These are phyloP conservation scores for Camelus dromedarius DNA, from an alignment of 2,113 vertebrate genomes.

Conservation along the genomic window DNA sequence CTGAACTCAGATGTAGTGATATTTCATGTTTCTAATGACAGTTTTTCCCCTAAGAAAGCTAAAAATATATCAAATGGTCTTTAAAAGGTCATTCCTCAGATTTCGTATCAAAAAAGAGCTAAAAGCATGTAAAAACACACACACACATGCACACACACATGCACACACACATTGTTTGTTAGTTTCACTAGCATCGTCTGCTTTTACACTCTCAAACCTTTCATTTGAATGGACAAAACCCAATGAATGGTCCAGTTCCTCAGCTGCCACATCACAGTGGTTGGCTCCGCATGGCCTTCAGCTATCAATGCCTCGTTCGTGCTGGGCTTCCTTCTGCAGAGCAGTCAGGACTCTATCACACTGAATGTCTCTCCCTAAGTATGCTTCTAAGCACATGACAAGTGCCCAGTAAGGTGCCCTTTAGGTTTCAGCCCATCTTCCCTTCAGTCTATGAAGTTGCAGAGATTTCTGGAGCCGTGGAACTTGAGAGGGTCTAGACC, in stretches of 20 bases:
- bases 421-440: background rate
- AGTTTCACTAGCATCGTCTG: background rate
- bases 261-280: rapidly evolving
- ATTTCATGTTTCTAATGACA: constrained; percentile 5
- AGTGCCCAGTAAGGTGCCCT: background rate
- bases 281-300: background rate
- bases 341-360: background rate
- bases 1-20: background rate
- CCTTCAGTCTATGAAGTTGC: background rate
- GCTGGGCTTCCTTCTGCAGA: background rate
- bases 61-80: constrained; percentile 34
- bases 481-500: background rate
- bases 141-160: background rate
- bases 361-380: background rate
- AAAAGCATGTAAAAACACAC: background rate
- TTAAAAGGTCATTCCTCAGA: background rate
- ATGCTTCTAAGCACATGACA: background rate
- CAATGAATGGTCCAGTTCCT: rapidly evolving
- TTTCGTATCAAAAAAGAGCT: background rate
- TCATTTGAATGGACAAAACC: background rate
- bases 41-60: background rate
- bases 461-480: background rate
- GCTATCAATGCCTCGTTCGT: background rate
- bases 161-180: background rate
- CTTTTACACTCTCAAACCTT: background rate